These are phyloP conservation scores for Vireo griseus DNA, from an alignment of 2,797 vertebrate species.

Conservation along the genomic window DNA sequence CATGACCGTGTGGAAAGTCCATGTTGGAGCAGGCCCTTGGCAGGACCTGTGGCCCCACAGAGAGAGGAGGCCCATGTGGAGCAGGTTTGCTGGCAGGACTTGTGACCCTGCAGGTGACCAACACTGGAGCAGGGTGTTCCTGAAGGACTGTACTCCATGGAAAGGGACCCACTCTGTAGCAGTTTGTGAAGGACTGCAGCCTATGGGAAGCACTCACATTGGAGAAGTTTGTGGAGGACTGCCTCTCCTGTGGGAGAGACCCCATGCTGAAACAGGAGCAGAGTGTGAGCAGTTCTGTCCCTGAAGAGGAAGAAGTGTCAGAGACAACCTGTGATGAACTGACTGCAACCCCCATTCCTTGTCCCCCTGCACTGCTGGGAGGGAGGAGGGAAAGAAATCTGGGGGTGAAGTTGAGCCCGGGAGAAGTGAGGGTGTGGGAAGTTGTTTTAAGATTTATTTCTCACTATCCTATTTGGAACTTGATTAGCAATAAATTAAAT, in stretches of 20 bases:
- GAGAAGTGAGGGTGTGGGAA: background rate
- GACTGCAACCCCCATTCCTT: background rate
- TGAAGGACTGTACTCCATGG: background rate
- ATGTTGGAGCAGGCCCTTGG: background rate
- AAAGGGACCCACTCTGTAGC: background rate
- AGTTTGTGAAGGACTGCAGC: background rate
- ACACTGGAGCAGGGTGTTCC: background rate
- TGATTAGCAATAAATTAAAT: background rate
- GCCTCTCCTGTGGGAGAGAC: background rate
- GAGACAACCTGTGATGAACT: background rate
- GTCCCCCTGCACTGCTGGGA: background rate
- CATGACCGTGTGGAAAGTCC: fast-evolving
- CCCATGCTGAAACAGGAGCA: background rate
- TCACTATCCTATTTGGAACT: background rate
- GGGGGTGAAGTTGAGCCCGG: background rate
- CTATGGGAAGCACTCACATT: fast-evolving
- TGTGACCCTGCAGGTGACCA: background rate
- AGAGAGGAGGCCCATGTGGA: background rate
- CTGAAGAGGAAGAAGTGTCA: background rate
- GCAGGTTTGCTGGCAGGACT: background rate
- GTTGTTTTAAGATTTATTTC: background rate
- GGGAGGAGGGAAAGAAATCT: background rate
- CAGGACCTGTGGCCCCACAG: background rate
- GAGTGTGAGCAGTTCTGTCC: background rate
- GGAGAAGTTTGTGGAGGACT: background rate